Conservation (phyloP, 2,113 vertebrate genomes). For the Xyliphius kryptos region DNA sequence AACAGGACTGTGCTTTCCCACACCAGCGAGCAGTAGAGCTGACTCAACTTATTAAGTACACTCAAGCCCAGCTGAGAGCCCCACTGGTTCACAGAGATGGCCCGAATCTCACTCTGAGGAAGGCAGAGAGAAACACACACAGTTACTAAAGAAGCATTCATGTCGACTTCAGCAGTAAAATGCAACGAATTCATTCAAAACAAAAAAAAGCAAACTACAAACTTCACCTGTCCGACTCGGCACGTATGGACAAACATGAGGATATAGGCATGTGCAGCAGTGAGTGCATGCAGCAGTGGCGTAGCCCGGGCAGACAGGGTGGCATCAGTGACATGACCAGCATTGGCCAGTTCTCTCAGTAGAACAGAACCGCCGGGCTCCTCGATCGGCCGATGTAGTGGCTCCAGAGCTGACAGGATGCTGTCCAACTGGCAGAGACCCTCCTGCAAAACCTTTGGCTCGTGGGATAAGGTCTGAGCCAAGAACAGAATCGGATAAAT, state of each 20-base stretch:
- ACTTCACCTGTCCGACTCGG: slow-evolving; percentile 87
- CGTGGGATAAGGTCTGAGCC: slow-evolving; percentile 84
- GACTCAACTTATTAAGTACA: slow-evolving; percentile 87
- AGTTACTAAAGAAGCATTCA: too few relatives aligned
- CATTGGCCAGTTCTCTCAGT: slow-evolving; percentile 82
- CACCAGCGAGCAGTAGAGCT: slow-evolving; percentile 90
- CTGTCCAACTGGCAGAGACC: slow-evolving; percentile 86
- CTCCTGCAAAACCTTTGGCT: slow-evolving; percentile 90
- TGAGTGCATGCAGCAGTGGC: slow-evolving; percentile 84
- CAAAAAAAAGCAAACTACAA: neutral
- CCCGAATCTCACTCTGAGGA: slow-evolving; percentile 86
- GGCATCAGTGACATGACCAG: slow-evolving; percentile 82
- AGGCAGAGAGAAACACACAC: too few relatives aligned
- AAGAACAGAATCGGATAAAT: too few relatives aligned
- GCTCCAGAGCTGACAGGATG: slow-evolving; percentile 83
- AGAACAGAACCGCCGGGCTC: slow-evolving; percentile 88
- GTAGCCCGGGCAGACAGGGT: slow-evolving; percentile 89
- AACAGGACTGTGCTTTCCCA: slow-evolving; percentile 96
- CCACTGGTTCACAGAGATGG: slow-evolving; percentile 94
- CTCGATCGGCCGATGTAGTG: slow-evolving; percentile 88
- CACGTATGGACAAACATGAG: slow-evolving; percentile 97
- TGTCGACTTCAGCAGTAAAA: neutral
- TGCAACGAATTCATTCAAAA: neutral
- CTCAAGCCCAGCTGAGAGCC: slow-evolving; percentile 87
- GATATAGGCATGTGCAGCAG: slow-evolving; percentile 93